Evolutionary conservation across 1,140 invertebrate genomes (phyloP), one percentile per base, ranked within the genome.

Genomic region (Pinna nobilis): DNA sequence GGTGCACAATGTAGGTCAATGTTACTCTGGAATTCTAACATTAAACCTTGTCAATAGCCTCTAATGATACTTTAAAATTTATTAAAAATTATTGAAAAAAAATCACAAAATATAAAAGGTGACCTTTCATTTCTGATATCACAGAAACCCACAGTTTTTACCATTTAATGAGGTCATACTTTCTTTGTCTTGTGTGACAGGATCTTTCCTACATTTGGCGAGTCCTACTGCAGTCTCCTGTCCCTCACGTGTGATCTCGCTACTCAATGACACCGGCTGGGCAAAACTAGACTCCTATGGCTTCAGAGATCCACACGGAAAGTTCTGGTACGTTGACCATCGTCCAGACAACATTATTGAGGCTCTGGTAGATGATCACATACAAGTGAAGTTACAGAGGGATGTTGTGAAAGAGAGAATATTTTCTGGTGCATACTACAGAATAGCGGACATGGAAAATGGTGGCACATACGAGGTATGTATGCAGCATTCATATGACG

Each of bases 381-480:
- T 81, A 4, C 67, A 35, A 6, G 72, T 84, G 2, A 82, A 82
- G 30, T 64, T 84, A 20, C 66, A 53, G 49, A 60, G 64, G 25
- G 71, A 76, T 64, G 66, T 76, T 15, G 77, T 74, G 13, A 53
- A 51, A 1, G 67, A 78, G 9, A 39, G 28, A 2, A 63, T 82
- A 41, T 70, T 63, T 51, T 66, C 77, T 20, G 81, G 74, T 18
- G 77, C 74, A 15, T 76, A 76, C 53, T 74, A 70, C 51, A 59
- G 73, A 69, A 30, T 39, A 13, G 82, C 80, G 61, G 77, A 82
- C 44, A 65, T 82, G 53, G 53, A 60, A 25, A 59, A 74, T 35
- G 74, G 76, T 39, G 80, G 82, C 20, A 55, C 33, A 9, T 84
- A 82, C 55, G 64, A 79, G 67, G 82, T 81, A 59, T n/a, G n/a